These are phyloP conservation scores for Gymnothorax javanicus DNA, from an alignment of 2,797 vertebrate species.

Conservation along the genomic window DNA sequence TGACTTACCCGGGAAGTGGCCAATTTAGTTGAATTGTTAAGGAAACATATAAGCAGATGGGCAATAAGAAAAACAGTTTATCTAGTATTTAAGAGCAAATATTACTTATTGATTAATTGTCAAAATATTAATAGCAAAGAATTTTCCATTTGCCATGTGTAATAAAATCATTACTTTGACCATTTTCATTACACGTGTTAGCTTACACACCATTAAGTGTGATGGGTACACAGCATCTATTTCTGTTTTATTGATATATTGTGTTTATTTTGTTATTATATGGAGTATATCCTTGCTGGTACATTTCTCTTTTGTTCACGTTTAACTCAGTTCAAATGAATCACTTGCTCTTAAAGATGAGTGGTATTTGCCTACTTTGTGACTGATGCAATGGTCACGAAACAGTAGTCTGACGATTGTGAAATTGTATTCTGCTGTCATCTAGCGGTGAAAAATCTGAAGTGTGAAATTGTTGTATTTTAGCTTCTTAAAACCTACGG, in stretches of 20 bases:
- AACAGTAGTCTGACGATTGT: neutral
- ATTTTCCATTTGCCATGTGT: neutral
- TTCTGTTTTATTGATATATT: neutral
- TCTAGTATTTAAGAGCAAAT: neutral
- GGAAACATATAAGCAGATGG: neutral
- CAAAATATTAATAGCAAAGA: neutral
- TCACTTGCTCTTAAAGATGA: too few relatives aligned
- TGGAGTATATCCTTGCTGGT: neutral
- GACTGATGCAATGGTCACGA: neutral
- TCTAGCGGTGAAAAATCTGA: neutral
- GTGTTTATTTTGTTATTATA: neutral
- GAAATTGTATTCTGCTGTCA: conserved; percentile 12
- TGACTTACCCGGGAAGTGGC: neutral
- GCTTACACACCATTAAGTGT: neutral
- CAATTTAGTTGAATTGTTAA: neutral
- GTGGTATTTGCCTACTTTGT: neutral
- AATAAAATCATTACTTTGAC: neutral
- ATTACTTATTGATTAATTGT: neutral
- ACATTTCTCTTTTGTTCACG: neutral
- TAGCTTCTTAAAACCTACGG: neutral
- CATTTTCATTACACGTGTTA: neutral
- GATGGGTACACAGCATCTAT: neutral
- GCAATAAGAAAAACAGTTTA: neutral
- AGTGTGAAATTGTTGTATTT: neutral
- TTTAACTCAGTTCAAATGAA: neutral